Evolutionary conservation across 2,888 invertebrate genomes (phyloP), one percentile per base, ranked within the genome.

Genomic region (Spialia ferax): DNA sequence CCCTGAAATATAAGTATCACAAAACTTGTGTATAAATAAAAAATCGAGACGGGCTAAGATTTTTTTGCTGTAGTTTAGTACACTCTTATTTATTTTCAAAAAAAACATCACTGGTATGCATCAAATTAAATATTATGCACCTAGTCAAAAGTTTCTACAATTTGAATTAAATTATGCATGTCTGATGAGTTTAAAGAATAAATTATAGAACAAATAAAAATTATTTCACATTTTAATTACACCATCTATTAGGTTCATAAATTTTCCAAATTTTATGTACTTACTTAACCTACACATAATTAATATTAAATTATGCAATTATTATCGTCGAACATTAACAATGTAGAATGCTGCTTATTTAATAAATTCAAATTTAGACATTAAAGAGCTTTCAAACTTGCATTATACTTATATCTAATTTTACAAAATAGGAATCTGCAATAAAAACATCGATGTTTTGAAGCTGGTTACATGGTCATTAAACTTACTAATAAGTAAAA

Each of bases 391-490:
- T 60, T 60, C 38, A 75, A 75, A 73, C 79, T 81, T 82, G 82
- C 81, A 80, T 88, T 86, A 88, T 84, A 79, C 91, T 91, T 91
- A 91, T 70, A 87, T 77, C 87, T 91, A 91, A 74, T 77, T 85
- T 79, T 87, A 90, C 79, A 90, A 90, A 89, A 89, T 87, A 93
- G 92, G 93, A 93, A 93, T 93, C 93, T 93, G 93, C 93, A 93
- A 93, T 92, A 87, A 85, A 48, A 84, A 79, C 70, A 75, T 77
- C 71, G 73, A 77, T 74, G 72, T 76, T 74, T 69, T 57, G 57
- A 72, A 74, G 72, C 72, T 72, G 70, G 68, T 71, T 70, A 71
- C 65, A 66, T 42, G n/a, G 32, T 55, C 56, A 42, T 35, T 29
- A 48, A 29, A 22, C 18, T 59, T 62, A 54, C 18, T 63, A 42